Evolutionary conservation across 2,888 invertebrate genomes (phyloP).

Genomic region (Hyles lineata): DNA sequence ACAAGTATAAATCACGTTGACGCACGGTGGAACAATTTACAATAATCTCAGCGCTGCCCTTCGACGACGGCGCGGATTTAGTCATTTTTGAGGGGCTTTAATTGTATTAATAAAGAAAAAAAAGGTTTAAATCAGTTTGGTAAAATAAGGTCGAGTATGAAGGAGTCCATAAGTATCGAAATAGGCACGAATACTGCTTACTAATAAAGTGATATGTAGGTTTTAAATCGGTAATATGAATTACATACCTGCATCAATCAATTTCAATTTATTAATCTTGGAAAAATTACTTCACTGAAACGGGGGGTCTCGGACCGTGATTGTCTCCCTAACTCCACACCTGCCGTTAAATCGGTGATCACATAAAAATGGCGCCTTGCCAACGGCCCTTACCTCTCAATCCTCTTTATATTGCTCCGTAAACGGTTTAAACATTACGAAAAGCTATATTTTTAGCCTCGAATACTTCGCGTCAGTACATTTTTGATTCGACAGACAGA

Average conservation of each 20-base stretch:
- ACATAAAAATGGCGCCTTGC: conserved; percentile 41
- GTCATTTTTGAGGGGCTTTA: neutral
- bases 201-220: too few species aligned
- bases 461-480: conserved; percentile 39
- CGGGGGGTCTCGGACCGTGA: conserved; percentile 1
- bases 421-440: conserved; percentile 45
- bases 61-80: conserved; percentile 12
- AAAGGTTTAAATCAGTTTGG: too few species aligned
- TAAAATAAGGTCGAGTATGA: too few species aligned
- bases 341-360: conserved; percentile 33
- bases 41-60: conserved; percentile 47
- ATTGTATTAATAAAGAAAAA: neutral
- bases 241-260: too few species aligned
- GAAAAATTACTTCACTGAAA: too few species aligned
- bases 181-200: too few species aligned
- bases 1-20: conserved; percentile 61
- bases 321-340: conserved; percentile 1
- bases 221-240: too few species aligned
- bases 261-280: too few species aligned
- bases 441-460: conserved; percentile 37
- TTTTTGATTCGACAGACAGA: conserved; percentile 56
- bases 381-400: conserved; percentile 33
- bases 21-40: conserved; percentile 53
- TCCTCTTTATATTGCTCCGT: conserved; percentile 35
- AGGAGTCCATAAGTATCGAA: too few species aligned